Evolutionary conservation across 1,140 invertebrate species (phyloP).

Genomic region (Capitella teleta): DNA sequence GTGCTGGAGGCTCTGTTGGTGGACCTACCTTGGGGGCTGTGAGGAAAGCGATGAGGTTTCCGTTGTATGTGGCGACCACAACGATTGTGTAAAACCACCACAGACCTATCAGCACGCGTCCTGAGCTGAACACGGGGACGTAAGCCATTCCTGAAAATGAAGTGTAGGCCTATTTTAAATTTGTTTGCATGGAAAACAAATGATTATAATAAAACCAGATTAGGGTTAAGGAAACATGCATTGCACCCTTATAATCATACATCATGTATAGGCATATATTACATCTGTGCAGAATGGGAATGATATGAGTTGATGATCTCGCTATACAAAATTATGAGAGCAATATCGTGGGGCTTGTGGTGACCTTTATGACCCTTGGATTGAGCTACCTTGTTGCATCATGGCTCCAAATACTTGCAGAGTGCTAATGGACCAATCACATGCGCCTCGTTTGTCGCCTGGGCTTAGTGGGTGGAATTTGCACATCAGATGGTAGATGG

Average conservation of each 20-base stretch:
- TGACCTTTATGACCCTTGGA: not conserved
- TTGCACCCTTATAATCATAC: not conserved
- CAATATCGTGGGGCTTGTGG: not conserved
- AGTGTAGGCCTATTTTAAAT: too few relatives aligned
- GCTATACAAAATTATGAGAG: not conserved
- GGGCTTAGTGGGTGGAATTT: too few relatives aligned
- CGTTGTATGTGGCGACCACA: slow-evolving; percentile 78
- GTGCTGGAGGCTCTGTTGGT: too few relatives aligned
- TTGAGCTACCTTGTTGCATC: slow-evolving; percentile 68
- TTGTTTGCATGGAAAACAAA: too few relatives aligned
- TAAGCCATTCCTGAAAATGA: too few relatives aligned
- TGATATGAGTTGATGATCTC: not conserved
- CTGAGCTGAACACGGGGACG: slow-evolving; percentile 58
- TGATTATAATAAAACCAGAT: too few relatives aligned
- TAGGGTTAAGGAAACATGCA: too few relatives aligned
- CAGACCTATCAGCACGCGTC: slow-evolving; percentile 71
- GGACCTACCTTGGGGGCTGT: slow-evolving; percentile 78
- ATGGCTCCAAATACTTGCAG: slow-evolving; percentile 64
- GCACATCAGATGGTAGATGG: too few relatives aligned
- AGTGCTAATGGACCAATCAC: too few relatives aligned
- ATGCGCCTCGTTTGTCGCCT: too few relatives aligned
- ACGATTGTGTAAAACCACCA: slow-evolving; percentile 89
- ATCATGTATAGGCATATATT: not conserved
- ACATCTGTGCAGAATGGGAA: not conserved
- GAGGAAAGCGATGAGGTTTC: slow-evolving; percentile 80